A percentile compares a stretch with the other conserved stretches of the same genome.
These are phyloP conservation scores for Aramus guarauna DNA, from an alignment of 2,113 vertebrate species.

Conservation along the genomic window DNA sequence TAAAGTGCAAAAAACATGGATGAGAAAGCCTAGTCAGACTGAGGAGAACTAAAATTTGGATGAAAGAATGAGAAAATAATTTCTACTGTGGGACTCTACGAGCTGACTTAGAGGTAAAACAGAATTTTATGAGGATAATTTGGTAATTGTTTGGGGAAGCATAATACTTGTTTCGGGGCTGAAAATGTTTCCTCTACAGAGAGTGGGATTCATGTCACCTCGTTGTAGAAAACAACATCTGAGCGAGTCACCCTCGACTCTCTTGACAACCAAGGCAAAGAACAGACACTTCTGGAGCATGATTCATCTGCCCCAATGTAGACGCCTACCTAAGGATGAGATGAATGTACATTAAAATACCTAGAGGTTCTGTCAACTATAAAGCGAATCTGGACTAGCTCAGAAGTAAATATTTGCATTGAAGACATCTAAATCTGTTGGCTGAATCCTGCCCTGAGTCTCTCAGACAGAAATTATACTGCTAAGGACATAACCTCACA, in stretches of 20 bases:
- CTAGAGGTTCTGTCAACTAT: not conserved
- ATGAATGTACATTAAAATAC: not conserved
- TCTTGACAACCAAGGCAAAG: not conserved
- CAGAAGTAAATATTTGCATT: conserved; percentile 28
- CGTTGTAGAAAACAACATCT: not conserved
- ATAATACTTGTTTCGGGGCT: not conserved
- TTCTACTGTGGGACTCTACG: not conserved
- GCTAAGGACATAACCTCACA: not conserved
- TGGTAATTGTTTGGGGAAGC: not conserved
- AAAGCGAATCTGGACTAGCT: not conserved
- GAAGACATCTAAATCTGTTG: not conserved
- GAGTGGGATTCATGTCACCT: not conserved
- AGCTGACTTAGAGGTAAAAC: not conserved
- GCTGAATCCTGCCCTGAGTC: not conserved
- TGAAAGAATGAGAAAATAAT: not conserved
- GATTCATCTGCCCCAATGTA: not conserved
- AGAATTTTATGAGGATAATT: not conserved
- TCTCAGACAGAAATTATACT: not conserved
- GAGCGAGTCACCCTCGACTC: not conserved
- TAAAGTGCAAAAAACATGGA: not conserved
- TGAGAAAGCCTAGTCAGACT: not conserved
- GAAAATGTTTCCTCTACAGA: not conserved
- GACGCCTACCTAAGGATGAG: not conserved
- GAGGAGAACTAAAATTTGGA: not conserved
- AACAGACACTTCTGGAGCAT: not conserved